Percentiles rank a stretch among this genome's conserved stretches.
These are phyloP conservation scores for Gymnoscelis rufifasciata DNA, from an alignment of 2,888 invertebrate species.

Conservation along the genomic window DNA sequence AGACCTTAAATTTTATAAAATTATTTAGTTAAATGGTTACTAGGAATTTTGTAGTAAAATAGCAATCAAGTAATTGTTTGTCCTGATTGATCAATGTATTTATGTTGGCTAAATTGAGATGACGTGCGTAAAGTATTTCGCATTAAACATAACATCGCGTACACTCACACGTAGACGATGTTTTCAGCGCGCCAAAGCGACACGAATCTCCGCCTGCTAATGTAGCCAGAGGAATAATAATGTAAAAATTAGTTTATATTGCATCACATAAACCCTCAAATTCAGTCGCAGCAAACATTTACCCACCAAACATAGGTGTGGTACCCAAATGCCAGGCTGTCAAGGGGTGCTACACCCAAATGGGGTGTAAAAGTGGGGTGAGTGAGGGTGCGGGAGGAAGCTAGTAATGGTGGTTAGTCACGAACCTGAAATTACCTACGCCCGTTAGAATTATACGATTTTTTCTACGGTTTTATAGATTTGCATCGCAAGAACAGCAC, in stretches of 20 bases:
- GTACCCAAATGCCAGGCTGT: conserved; percentile 41
- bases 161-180: too few species aligned
- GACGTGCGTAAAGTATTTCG: too few species aligned
- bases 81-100: too few species aligned
- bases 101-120: too few species aligned
- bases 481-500: conserved; percentile 31
- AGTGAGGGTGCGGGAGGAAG: conserved; percentile 52
- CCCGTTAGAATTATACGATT: conserved; percentile 19
- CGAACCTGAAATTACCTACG: conserved; percentile 52
- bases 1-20: too few species aligned
- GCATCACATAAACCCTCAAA: conserved; percentile 9
- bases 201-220: too few species aligned
- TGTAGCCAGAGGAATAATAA: too few species aligned
- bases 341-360: conserved; percentile 18
- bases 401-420: conserved; percentile 67
- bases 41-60: too few species aligned
- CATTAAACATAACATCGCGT: too few species aligned
- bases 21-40: too few species aligned
- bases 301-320: conserved; percentile 42
- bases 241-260: background rate
- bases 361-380: conserved; percentile 35
- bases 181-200: too few species aligned
- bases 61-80: too few species aligned
- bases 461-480: conserved; percentile 31
- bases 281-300: conserved; percentile 31